phyloP scores from a whole-genome alignment of 2,113 vertebrate species.

The Nannospalax galili region DNA sequence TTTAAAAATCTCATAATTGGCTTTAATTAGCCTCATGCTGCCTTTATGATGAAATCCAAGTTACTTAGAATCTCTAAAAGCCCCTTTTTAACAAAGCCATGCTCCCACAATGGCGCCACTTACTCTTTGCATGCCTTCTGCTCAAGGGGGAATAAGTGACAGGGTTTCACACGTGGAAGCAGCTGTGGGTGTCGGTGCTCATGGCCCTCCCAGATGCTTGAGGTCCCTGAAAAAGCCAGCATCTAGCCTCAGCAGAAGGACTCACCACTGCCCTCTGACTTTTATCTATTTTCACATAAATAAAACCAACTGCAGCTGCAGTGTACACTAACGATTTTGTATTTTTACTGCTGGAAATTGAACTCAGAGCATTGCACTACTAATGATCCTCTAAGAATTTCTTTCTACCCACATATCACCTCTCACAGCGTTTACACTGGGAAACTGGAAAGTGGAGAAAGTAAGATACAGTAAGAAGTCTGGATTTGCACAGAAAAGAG shows the following conservation, averaged over 20 bases:
- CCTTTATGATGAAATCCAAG: slow-evolving; percentile 41
- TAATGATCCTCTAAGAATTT: background rate
- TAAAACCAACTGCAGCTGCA: background rate
- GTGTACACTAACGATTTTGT: background rate
- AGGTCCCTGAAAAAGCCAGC: background rate
- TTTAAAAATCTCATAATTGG: slow-evolving; percentile 35
- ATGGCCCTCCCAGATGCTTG: background rate
- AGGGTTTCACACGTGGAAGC: accelerated
- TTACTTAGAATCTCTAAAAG: background rate
- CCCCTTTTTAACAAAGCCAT: background rate
- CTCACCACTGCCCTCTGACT: background rate
- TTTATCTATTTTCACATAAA: background rate
- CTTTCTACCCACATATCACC: background rate
- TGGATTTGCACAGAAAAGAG: background rate
- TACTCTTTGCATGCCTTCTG: background rate
- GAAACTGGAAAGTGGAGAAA: background rate
- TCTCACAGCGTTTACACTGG: background rate
- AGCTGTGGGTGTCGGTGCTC: background rate
- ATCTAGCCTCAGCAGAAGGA: background rate
- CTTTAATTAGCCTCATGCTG: background rate
- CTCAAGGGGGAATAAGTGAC: accelerated
- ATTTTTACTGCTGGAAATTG: background rate
- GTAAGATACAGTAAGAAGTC: background rate
- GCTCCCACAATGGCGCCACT: background rate
- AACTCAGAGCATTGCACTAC: background rate